Conservation (phyloP, 2,113 vertebrate genomes). For the Patagioenas fasciata region DNA sequence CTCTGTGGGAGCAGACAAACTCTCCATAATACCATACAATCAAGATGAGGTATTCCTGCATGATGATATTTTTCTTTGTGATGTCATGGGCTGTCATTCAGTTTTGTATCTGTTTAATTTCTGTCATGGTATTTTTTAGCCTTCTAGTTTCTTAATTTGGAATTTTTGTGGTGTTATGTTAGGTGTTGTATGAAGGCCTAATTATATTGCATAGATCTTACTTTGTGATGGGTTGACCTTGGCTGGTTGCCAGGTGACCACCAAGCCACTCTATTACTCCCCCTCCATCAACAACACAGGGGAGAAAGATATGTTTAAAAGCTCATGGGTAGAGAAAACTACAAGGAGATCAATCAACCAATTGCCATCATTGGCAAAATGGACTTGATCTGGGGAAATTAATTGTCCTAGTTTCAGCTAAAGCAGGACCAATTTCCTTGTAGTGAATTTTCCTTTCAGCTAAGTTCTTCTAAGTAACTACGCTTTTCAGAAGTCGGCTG, state of each 20-base stretch:
- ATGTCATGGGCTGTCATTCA: neutral
- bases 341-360: neutral
- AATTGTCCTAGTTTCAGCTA: too few relatives aligned
- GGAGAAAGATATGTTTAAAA: neutral
- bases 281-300: neutral
- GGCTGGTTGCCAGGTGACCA: too few relatives aligned
- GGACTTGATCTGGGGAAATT: too few relatives aligned
- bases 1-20: neutral
- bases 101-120: neutral
- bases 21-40: neutral
- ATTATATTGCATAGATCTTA: neutral
- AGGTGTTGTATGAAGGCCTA: neutral
- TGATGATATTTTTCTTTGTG: neutral
- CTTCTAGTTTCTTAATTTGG: neutral
- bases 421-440: too few relatives aligned
- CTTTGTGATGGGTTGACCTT: neutral
- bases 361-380: neutral
- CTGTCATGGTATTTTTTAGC: neutral
- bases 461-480: too few relatives aligned
- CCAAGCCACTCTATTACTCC: neutral
- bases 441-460: too few relatives aligned
- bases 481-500: too few relatives aligned
- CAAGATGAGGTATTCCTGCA: neutral
- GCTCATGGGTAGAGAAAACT: fast-evolving
- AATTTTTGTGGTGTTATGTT: neutral